phyloP scores from a whole-genome alignment of 2,113 vertebrate species.

The Phodopus roborovskii region DNA sequence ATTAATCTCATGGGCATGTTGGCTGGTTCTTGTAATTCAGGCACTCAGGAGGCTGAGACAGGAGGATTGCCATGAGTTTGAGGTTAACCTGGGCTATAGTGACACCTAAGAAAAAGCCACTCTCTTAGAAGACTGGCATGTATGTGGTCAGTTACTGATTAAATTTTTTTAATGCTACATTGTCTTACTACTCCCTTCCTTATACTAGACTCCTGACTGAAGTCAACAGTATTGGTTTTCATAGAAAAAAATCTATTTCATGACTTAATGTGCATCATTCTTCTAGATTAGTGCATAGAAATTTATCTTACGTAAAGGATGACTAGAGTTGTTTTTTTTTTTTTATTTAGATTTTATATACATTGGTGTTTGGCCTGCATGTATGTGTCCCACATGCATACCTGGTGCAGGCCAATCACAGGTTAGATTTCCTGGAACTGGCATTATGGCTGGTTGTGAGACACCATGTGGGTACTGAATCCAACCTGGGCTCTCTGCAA shows the following conservation, averaged over 20 bases:
- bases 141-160: neutral
- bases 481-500: neutral
- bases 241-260: neutral
- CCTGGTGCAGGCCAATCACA: neutral
- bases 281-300: neutral
- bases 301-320: conserved; percentile 12
- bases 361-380: neutral
- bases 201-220: neutral
- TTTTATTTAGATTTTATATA: neutral
- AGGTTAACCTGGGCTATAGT: neutral
- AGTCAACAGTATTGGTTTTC: neutral
- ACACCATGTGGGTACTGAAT: too few relatives aligned
- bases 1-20: neutral
- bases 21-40: neutral
- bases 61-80: neutral
- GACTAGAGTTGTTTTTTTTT: neutral
- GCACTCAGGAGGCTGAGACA: neutral
- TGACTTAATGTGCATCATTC: neutral
- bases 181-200: neutral
- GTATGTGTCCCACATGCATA: neutral
- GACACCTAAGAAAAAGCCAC: neutral
- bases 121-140: neutral
- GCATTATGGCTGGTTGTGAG: neutral
- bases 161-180: neutral
- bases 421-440: neutral